Evolutionary conservation across 2,888 invertebrate species (phyloP), one percentile per base, ranked within the genome.

Genomic region (Choristoneura rosaceana): DNA sequence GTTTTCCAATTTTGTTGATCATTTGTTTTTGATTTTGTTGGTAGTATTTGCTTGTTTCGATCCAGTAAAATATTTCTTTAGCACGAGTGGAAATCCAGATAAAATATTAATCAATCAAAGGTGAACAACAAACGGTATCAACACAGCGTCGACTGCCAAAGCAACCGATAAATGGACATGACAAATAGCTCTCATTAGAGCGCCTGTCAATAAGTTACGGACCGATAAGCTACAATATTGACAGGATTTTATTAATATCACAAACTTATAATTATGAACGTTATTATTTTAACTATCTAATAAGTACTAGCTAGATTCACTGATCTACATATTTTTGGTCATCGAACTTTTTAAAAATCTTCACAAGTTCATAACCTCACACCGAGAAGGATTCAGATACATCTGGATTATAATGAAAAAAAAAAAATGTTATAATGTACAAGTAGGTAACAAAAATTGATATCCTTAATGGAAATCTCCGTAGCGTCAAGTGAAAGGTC

Each of bases 401-500:
- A n/a, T 3, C 47, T 47, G 12, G 47, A 47, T 47, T 15, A 25
- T 25, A 34, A 34, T 34, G 7, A 34, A 34, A 34, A 34, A 34
- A 34, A 34, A 34, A 62, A 38, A 41, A 43, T 1, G 4, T 15
- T 52, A 17, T 55, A 55, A 10, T 25, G 55, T 43, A 25, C 17
- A 7, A 17, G 17, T 43, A 64, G 63, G 34, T 50, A 71, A n/a
- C 52, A 62, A 47, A 62, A 78, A 76, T 75, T 80, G 79, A 82
- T 77, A 81, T 82, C 81, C 76, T 78, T 76, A 77, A 76, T 75
- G 78, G 79, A 85, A 82, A 85, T 84, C 82, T 81, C 77, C 77
- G 74, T 71, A 59, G 71, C 80, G 82, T 85, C 85, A 83, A 83
- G 81, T 83, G 82, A 85, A 87, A 87, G 86, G 85, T 84, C 87